phyloP scores from a whole-genome alignment of 2,113 vertebrate species.

The Tricholaema leucomelas region DNA sequence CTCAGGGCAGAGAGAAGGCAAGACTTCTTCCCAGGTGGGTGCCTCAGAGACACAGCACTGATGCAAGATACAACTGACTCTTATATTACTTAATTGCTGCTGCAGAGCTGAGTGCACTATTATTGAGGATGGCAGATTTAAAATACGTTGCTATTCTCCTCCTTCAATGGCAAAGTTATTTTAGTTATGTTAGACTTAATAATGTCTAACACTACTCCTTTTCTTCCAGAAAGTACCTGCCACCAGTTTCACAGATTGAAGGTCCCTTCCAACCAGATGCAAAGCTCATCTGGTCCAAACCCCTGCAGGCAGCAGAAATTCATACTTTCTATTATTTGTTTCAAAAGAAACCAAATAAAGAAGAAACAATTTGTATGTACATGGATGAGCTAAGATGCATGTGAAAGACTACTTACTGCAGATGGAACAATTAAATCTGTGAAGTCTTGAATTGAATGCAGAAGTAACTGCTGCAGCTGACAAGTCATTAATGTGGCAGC shows the following conservation, averaged over 20 bases:
- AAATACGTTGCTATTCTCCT: not conserved
- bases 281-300: too few relatives aligned
- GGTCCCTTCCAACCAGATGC: too few relatives aligned
- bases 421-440: conserved; percentile 81
- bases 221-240: not conserved
- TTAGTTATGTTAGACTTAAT: not conserved
- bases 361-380: not conserved
- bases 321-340: not conserved
- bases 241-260: not conserved
- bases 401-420: conserved; percentile 68
- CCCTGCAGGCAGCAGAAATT: not conserved
- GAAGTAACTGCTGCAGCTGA: conserved; percentile 82
- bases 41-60: not conserved
- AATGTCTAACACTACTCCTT: not conserved
- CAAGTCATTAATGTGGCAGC: conserved; percentile 83
- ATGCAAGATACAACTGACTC: not conserved
- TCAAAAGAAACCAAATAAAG: not conserved
- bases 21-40: not conserved
- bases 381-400: not conserved
- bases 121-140: not conserved
- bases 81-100: not conserved
- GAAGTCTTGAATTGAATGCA: conserved; percentile 85
- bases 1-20: not conserved
- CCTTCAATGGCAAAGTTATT: not conserved
- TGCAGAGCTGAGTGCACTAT: not conserved